phyloP scores from a whole-genome alignment of 2,888 invertebrate species.

The Phortica magna region DNA sequence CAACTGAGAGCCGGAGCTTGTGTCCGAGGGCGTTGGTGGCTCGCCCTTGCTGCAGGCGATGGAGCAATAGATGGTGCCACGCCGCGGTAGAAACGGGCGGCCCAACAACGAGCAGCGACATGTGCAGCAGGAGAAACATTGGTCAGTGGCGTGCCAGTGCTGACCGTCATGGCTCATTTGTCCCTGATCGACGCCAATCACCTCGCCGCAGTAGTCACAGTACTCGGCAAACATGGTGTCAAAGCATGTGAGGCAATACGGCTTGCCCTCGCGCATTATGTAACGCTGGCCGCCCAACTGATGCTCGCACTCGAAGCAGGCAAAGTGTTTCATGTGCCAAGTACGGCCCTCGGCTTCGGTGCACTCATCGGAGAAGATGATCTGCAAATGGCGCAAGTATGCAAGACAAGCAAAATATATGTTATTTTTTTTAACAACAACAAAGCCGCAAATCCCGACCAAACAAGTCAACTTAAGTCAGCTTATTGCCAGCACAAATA shows the following conservation, averaged over 20 bases:
- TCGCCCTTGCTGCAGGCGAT: slow-evolving; percentile 96
- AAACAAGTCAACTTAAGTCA: slow-evolving; percentile 22
- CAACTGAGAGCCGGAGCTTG: slow-evolving; percentile 85
- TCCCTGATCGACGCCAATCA: slow-evolving; percentile 97
- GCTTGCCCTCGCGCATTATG: slow-evolving; percentile 97
- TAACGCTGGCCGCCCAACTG: slow-evolving; percentile 98
- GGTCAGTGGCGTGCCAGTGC: slow-evolving; percentile 97
- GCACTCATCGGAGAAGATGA: slow-evolving; percentile 98
- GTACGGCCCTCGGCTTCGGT: slow-evolving; percentile 98
- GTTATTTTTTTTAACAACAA: neutral
- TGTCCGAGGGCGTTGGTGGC: slow-evolving; percentile 89
- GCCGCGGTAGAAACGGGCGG: slow-evolving; percentile 92
- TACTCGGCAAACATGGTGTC: slow-evolving; percentile 97
- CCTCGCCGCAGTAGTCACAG: slow-evolving; percentile 97
- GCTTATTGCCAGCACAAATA: neutral
- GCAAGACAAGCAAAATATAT: neutral
- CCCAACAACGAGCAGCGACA: slow-evolving; percentile 87
- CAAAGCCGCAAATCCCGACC: neutral
- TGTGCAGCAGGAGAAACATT: slow-evolving; percentile 95
- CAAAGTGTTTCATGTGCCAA: slow-evolving; percentile 99
- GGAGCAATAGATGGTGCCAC: slow-evolving; percentile 96
- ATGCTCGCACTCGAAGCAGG: slow-evolving; percentile 95
- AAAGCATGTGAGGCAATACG: slow-evolving; percentile 96
- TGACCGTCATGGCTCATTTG: slow-evolving; percentile 99
- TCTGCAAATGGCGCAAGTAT: slow-evolving; percentile 81